Base-by-base conservation (phyloP, 2,113 vertebrate species). In the Oophaga pumilio region DNA sequence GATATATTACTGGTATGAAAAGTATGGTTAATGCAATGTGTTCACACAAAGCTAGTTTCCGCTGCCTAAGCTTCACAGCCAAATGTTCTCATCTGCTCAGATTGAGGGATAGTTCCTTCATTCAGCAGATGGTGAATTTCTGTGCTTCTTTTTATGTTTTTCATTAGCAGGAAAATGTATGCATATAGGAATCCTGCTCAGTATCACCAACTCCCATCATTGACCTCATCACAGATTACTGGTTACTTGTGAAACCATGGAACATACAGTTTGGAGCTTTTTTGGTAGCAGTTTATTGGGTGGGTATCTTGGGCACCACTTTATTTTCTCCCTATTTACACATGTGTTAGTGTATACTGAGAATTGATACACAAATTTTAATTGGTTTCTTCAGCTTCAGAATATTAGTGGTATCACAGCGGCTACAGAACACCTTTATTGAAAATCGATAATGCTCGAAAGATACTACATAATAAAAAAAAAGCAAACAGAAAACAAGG, bases 21-120 rank as follows among this genome's bases (percentile, higher is more conserved):
- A 81, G 57, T 18, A 60, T 43, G 59, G 24, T 20, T 60, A 49
- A 49, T 8, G 59, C 62, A 66, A 50, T 50, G 80, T 82, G 33
- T 68, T 82, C 33, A 52, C 43, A 4, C 33, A 66, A 82, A 50
- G 80, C 59, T 66, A 43, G 20, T 82, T 82, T 64, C 28, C 15
- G 78, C 57, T 82, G 12, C 59, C 7, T 82, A 62, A 64, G 18
- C 33, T 64, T 68, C 62, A 68, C 43, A 52, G 80, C 43, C 33
- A 82, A 82, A 82, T 82, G 59, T 66, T 82, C 62, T 22, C 49
- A 52, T 82, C 28, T 64, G 59, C 57, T 82, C n/a, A 80, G 57
- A 80, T 59, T 60, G 77, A 20, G 50, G 22, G 56, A 80, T 22
- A 66, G 49, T 66, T 82, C 22, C 50, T 82, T 68, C 8, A 82